phyloP scores from a whole-genome alignment of 2,113 vertebrate genomes.

The Actinemys pallida region DNA sequence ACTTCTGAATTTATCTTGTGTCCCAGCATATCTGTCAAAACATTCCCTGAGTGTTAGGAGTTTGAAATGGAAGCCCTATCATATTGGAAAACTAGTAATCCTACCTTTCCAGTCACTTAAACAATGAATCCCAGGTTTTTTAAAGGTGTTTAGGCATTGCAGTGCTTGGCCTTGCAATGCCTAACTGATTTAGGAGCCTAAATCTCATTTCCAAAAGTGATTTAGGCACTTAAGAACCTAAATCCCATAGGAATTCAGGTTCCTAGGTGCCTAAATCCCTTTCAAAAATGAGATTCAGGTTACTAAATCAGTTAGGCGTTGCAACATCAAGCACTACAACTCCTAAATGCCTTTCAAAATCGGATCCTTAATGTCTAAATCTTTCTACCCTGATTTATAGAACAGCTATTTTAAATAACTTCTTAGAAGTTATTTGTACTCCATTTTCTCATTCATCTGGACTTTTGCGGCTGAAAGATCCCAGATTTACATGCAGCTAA shows the following conservation, averaged over 20 bases:
- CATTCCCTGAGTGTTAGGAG: neutral
- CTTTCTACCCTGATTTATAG: neutral
- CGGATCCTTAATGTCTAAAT: neutral
- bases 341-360: too few species aligned
- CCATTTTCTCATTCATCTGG: neutral
- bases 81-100: neutral
- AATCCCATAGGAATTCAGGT: too few species aligned
- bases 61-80: neutral
- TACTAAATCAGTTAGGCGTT: too few species aligned
- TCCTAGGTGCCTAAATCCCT: too few species aligned
- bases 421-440: neutral
- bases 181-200: too few species aligned
- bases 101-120: neutral
- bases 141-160: too few species aligned
- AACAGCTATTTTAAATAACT: neutral
- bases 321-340: too few species aligned
- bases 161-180: too few species aligned
- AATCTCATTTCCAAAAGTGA: too few species aligned
- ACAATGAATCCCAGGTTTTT: neutral
- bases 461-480: neutral
- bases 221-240: too few species aligned
- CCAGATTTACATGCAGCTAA: neutral
- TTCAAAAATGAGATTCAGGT: too few species aligned
- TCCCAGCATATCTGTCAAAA: neutral
- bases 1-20: neutral